Evolutionary conservation across 2,113 vertebrate genomes (phyloP).

Genomic region (Pachyramphus minor): DNA sequence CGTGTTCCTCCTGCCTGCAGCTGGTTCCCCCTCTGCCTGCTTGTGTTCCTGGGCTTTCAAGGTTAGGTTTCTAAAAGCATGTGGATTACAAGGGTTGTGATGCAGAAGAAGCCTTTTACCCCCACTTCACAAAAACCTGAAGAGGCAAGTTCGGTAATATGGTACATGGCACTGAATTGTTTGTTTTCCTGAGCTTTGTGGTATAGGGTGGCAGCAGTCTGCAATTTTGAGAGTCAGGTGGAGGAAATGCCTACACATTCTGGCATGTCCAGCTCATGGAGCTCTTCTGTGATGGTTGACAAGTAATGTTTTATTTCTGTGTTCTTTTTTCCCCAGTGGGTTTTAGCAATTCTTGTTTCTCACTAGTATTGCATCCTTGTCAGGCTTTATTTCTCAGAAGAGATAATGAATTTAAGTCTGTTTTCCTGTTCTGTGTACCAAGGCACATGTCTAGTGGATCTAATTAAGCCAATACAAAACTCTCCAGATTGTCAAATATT

Average conservation of each 20-base stretch:
- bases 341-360: slow-evolving; percentile 21
- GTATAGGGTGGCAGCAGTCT: background rate
- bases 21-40: rapidly evolving
- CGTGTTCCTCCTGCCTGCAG: background rate
- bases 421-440: slow-evolving; percentile 47
- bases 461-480: slow-evolving; percentile 37
- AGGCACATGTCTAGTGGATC: slow-evolving; percentile 14
- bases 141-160: background rate
- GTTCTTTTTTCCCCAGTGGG: background rate
- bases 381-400: slow-evolving; percentile 48
- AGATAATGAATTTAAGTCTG: slow-evolving; percentile 54
- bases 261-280: background rate
- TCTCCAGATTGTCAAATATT: slow-evolving; percentile 34
- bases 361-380: slow-evolving; percentile 15
- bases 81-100: background rate
- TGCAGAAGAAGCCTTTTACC: background rate
- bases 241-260: background rate
- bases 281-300: background rate
- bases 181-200: background rate
- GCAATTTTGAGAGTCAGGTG: background rate
- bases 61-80: background rate
- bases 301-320: slow-evolving; percentile 49
- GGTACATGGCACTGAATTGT: background rate
- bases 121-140: background rate
- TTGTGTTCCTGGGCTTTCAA: background rate